Percentiles rank a stretch among this genome's conserved stretches.
phyloP scores from a whole-genome alignment of 1,140 invertebrate genomes.

The Drosophila nigrodunni region DNA sequence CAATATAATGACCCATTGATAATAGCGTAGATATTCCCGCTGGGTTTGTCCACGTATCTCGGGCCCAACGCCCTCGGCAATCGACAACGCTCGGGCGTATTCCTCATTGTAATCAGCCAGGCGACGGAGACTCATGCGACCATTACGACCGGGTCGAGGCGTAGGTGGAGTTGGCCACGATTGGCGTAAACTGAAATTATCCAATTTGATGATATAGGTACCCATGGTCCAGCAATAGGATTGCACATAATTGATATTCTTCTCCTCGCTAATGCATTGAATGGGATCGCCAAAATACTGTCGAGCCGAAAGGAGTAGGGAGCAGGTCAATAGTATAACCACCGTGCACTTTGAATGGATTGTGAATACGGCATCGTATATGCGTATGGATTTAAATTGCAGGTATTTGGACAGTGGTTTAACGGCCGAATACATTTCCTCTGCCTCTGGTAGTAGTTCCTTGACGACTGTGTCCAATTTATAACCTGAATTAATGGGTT shows the following conservation, averaged over 20 bases:
- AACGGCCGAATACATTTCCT: constrained; percentile 79
- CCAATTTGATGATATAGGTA: constrained; percentile 88
- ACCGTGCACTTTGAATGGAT: constrained; percentile 90
- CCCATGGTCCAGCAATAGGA: constrained; percentile 92
- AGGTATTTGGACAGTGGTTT: constrained; percentile 85
- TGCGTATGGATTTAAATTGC: constrained; percentile 88
- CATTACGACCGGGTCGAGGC: not conserved
- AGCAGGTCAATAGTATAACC: constrained; percentile 88
- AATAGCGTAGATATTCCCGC: constrained; percentile 90
- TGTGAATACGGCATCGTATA: constrained; percentile 88
- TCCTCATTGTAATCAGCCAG: constrained; percentile 60
- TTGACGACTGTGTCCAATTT: constrained; percentile 67
- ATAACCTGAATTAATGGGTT: constrained; percentile 3
- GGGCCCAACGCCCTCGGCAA: constrained; percentile 74
- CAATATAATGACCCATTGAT: constrained; percentile 95
- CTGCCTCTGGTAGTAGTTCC: constrained; percentile 69
- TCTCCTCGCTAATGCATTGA: constrained; percentile 87
- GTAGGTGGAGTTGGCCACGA: not conserved
- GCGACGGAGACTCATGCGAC: constrained; percentile 26
- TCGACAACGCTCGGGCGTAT: constrained; percentile 62
- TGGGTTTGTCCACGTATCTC: constrained; percentile 85
- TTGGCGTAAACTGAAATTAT: constrained; percentile 12
- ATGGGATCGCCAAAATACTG: constrained; percentile 91
- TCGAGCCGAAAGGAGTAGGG: constrained; percentile 88
- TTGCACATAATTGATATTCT: constrained; percentile 87